Evolutionary conservation across 2,888 invertebrate species (phyloP), one percentile per base, ranked within the genome.

Genomic region (Phyto melanocephala): DNA sequence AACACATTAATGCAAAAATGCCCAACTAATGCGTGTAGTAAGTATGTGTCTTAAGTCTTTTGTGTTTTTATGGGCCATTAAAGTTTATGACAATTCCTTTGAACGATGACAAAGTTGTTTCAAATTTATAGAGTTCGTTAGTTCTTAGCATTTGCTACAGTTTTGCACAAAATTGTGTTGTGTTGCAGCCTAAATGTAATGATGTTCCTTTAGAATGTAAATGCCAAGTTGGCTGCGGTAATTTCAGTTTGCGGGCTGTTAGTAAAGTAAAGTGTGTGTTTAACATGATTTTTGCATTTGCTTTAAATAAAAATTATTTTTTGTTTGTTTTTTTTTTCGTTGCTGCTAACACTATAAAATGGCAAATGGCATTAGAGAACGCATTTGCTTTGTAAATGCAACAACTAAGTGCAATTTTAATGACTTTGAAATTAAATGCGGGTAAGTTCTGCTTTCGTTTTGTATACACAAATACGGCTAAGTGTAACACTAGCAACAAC

Each of bases 401-500:
- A 8, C 17, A 47, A 58, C 76, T 67, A 83, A 83, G 77, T 82
- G 77, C 87, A 86, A 86, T 86, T 88, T 87, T 88, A 88, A 88
- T 88, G 88, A 88, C 87, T 75, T 86, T 84, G 85, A 88, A 88
- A 88, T 88, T 88, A 88, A 88, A 88, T 88, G 88, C 88, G 88
- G 88, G 88, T 85, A 85, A 86, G 85, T 54, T 58, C 58, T 75
- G 62, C 56, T 75, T 75, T 78, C 56, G 56, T 54, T 68, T 54
- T 28, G 58, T 40, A 40, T 24, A 50, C 40, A 54, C 52, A 13
- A n/a, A 42, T 37, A 56, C 22, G 20, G 47, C 28, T 74, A 13
- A 28, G 6, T 28, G 28, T 45, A 11, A 50, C 33, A 37, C 17
- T 7, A 52, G 40, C 17, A 37, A 28, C 17, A 74, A 54, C 54